Evolutionary conservation across 1,140 invertebrate genomes (phyloP).

Genomic region (Hylyphantes graminicola): DNA sequence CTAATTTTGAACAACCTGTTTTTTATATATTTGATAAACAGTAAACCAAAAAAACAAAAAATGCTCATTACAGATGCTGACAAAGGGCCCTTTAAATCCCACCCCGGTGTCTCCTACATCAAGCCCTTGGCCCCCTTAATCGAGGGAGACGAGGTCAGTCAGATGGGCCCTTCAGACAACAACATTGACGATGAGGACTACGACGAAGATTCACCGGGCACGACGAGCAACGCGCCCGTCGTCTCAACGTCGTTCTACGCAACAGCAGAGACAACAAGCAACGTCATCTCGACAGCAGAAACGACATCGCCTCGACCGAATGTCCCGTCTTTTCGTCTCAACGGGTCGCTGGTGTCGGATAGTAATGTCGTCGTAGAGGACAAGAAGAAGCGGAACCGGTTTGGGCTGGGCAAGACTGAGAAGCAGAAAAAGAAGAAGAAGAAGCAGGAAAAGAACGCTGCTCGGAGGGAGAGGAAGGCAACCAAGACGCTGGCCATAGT

Average conservation of each 20-base stretch:
- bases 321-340: conserved; percentile 21
- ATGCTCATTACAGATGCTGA: conserved; percentile 18
- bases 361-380: not conserved
- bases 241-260: conserved; percentile 4
- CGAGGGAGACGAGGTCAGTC: conserved; percentile 39
- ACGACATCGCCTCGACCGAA: not conserved
- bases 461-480: conserved; percentile 95
- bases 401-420: not conserved
- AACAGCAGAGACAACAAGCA: not conserved
- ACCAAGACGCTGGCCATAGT: conserved; percentile 99
- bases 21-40: no score
- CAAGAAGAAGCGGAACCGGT: not conserved
- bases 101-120: conserved; percentile 18
- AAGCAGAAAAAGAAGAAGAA: conserved; percentile 71
- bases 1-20: no score
- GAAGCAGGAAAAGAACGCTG: conserved; percentile 93
- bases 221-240: conserved; percentile 18
- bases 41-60: not conserved
- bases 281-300: not conserved
- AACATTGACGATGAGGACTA: conserved; percentile 18
- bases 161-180: conserved; percentile 39
- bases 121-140: conserved; percentile 27
- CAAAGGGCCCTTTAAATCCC: not conserved
- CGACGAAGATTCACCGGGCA: conserved; percentile 39
- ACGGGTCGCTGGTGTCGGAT: conserved; percentile 21